Percentiles rank a stretch among this genome's conserved stretches.
phyloP scores from a whole-genome alignment of 2,797 vertebrate genomes.

The Lophius americanus region DNA sequence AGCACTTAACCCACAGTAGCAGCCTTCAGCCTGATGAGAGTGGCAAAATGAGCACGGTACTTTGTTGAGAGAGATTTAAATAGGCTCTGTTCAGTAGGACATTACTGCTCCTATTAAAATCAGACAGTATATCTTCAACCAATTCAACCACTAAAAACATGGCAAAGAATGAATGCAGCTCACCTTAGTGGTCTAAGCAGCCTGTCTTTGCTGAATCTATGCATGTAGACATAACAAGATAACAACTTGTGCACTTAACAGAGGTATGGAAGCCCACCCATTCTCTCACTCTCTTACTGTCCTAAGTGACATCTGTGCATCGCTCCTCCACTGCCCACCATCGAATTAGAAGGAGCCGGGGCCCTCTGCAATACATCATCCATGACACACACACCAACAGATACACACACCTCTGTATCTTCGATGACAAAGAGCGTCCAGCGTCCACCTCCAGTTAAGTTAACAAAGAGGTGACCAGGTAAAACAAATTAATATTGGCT shows the following conservation, averaged over 20 bases:
- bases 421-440: conserved; percentile 43
- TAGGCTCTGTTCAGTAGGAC: too few species aligned
- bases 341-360: conserved; percentile 74
- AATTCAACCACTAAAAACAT: too few species aligned
- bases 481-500: conserved; percentile 58
- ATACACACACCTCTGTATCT: conserved; percentile 38
- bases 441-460: conserved; percentile 58
- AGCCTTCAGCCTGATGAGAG: too few species aligned
- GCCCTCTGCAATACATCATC: conserved; percentile 79
- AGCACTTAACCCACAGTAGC: too few species aligned
- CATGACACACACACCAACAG: conserved; percentile 59
- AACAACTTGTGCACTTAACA: conserved; percentile 11
- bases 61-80: too few species aligned
- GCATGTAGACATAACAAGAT: too few species aligned
- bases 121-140: too few species aligned
- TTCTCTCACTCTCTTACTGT: conserved; percentile 30
- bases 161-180: too few species aligned
- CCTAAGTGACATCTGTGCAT: conserved; percentile 64
- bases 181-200: too few species aligned
- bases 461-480: conserved; percentile 59
- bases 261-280: conserved; percentile 32
- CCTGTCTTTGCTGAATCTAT: too few species aligned
- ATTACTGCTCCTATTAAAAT: too few species aligned
- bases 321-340: conserved; percentile 71
- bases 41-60: too few species aligned